These are phyloP conservation scores for Helleia helle DNA, from an alignment of 2,888 invertebrate species.

Conservation along the genomic window DNA sequence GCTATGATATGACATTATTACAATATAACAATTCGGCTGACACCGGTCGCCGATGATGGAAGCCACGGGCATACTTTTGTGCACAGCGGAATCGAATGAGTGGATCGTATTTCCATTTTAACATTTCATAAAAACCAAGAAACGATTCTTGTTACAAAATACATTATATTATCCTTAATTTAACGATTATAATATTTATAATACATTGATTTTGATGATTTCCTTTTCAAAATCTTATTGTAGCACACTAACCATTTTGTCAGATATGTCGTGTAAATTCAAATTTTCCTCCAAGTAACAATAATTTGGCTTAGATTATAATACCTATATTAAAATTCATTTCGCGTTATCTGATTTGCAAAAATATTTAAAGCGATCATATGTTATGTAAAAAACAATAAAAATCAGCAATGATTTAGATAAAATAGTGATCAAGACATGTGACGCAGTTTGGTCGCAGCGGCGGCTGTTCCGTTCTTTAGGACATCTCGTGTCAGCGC, in stretches of 20 bases:
- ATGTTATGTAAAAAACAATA: constrained; percentile 26
- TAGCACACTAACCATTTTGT: constrained; percentile 75
- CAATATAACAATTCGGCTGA: constrained; percentile 54
- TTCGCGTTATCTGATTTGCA: constrained; percentile 34
- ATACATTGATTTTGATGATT: constrained; percentile 69
- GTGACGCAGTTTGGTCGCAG: constrained; percentile 22
- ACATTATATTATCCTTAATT: constrained; percentile 66
- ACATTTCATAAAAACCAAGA: constrained; percentile 67
- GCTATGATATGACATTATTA: constrained; percentile 44
- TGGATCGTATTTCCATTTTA: constrained; percentile 53
- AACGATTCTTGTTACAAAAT: constrained; percentile 69
- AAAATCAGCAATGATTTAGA: constrained; percentile 22
- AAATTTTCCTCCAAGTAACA: constrained; percentile 69
- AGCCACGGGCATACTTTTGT: constrained; percentile 51
- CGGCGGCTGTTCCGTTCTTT: not conserved
- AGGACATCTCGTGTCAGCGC: constrained; percentile 12
- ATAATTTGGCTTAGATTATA: constrained; percentile 64
- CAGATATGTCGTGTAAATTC: constrained; percentile 74
- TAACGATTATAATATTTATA: constrained; percentile 69
- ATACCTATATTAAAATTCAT: constrained; percentile 43
- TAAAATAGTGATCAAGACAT: constrained; percentile 22
- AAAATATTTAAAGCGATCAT: constrained; percentile 41
- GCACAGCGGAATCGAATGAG: constrained; percentile 64
- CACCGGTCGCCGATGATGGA: constrained; percentile 47
- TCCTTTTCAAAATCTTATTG: constrained; percentile 61